Base-by-base conservation (phyloP, 2,113 vertebrate genomes). In the Otis tarda region DNA sequence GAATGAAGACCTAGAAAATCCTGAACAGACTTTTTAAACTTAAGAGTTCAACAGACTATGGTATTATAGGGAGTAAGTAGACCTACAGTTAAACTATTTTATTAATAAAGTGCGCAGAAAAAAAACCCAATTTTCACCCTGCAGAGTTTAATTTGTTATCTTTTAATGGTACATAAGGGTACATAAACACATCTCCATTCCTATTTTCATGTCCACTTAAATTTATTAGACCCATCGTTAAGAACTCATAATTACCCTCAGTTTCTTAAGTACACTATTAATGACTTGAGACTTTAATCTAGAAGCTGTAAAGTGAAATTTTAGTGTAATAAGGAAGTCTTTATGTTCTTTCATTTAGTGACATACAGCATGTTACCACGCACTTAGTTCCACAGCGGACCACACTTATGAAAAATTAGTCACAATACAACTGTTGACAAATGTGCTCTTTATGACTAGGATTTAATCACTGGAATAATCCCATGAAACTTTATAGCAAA, bases 201-300 rank as follows among this genome's bases (percentile, higher is more conserved):
- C 63, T 83, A 9, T 41, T 79, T 82, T 27, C 59, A 7, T 10
- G n/a, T n/a, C 28, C 71, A 12, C 43, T 78, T 35, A 33, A 41
- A 74, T 77, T 83, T 41, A 6, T 65, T 22, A 71, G 56, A 50
- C 37, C 3, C 5, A 8, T 41, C 5, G 0, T 45, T 47, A 47
- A 86, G 31, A 68, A 52, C 20, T 61, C 39, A 12, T 35, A 53
- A 41, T 21, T n/a, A 45, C 25, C 35, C 14, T 69, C 18, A 65
- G 33, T 24, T 60, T n/a, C 39, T 68, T 49, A 39, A 0, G 1
- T 18, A 45, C 31, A 37, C 14, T 3, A 47, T 10, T 1, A 79
- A 35, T n/a, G 7, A 67, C 27, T 37, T 59, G 9, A 69, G 52
- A 74, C 30, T 59, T 53, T 7, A 76, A 64, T 16, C 63, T 37